Percentiles rank a stretch among this genome's conserved stretches.
These are phyloP conservation scores for Argyresthia goedartella DNA, from an alignment of 2,888 invertebrate genomes.

Conservation along the genomic window DNA sequence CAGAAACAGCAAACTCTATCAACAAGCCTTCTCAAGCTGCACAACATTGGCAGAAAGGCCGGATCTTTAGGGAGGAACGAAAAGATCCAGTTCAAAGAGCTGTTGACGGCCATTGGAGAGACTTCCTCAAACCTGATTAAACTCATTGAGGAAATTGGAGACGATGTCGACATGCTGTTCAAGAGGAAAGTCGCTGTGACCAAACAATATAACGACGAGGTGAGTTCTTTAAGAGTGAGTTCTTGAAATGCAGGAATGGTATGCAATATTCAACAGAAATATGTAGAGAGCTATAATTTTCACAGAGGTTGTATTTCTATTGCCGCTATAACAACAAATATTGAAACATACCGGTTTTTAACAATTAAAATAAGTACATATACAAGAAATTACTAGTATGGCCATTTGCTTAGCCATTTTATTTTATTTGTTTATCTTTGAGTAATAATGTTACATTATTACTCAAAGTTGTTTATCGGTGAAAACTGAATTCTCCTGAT, in stretches of 20 bases:
- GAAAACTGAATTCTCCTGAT: too few relatives aligned
- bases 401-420: too few relatives aligned
- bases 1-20: slow-evolving; percentile 71
- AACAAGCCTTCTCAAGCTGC: slow-evolving; percentile 69
- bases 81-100: slow-evolving; percentile 67
- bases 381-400: background rate
- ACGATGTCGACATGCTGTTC: slow-evolving; percentile 58
- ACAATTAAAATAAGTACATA: too few relatives aligned
- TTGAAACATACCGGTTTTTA: too few relatives aligned
- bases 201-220: slow-evolving; percentile 36
- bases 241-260: background rate
- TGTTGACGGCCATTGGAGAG: slow-evolving; percentile 66
- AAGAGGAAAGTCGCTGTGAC: slow-evolving; percentile 40
- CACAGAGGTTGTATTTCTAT: background rate
- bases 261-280: background rate
- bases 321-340: background rate
- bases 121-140: slow-evolving; percentile 70
- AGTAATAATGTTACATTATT: too few relatives aligned
- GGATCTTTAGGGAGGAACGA: slow-evolving; percentile 68
- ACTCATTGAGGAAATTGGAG: slow-evolving; percentile 63
- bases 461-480: too few relatives aligned
- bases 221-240: slow-evolving; percentile 19
- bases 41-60: slow-evolving; percentile 71
- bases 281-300: background rate
- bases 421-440: too few relatives aligned